phyloP scores from a whole-genome alignment of 2,797 vertebrate species.

The Acanthis flammea region DNA sequence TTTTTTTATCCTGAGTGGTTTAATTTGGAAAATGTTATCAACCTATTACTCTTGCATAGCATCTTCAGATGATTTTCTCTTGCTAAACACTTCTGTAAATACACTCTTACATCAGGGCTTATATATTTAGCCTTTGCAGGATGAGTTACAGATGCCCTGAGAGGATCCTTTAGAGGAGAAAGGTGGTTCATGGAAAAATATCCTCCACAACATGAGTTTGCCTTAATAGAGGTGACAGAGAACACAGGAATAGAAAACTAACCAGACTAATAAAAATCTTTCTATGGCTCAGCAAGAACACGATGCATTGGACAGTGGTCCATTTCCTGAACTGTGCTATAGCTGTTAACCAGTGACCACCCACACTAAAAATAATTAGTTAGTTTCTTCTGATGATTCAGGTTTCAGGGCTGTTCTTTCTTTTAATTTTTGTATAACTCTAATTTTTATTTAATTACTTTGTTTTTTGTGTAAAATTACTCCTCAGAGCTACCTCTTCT shows the following conservation, averaged over 20 bases:
- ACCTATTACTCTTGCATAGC: neutral
- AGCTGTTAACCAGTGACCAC: neutral
- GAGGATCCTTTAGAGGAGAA: neutral
- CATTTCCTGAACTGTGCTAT: neutral
- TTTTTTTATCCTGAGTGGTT: conserved; percentile 8
- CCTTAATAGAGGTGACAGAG: neutral
- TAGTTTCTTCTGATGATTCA: neutral
- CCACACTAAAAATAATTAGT: neutral
- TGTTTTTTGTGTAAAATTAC: neutral
- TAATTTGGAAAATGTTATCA: conserved; percentile 33
- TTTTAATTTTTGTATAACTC: neutral
- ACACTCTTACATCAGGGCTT: neutral
- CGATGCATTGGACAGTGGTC: neutral
- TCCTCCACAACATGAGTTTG: neutral
- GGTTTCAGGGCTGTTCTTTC: neutral
- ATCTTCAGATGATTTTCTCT: conserved; percentile 10
- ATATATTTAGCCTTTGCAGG: neutral
- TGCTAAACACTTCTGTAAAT: neutral
- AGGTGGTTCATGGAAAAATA: neutral
- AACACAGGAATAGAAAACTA: neutral
- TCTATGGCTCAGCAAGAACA: neutral
- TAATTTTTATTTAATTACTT: neutral
- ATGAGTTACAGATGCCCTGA: neutral
- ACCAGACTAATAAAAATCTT: neutral
- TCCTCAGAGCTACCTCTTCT: neutral